Percentiles rank a stretch among this genome's conserved stretches.
Conservation (phyloP, 2,113 vertebrate genomes). For the Anoura caudifer region DNA sequence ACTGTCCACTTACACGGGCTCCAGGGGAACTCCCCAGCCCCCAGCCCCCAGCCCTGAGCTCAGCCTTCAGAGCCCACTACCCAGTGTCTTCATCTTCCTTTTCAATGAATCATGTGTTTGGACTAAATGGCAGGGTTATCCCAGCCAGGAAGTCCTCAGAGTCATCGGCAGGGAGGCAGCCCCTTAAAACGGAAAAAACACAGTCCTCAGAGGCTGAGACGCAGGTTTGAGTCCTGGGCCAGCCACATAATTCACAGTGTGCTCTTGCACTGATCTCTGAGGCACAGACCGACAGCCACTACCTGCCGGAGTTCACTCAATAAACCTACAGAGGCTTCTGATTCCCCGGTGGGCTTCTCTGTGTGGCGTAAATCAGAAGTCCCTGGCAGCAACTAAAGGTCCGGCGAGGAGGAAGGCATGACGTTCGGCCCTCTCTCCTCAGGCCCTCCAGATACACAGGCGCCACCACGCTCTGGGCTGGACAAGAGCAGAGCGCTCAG, state of each 20-base stretch:
- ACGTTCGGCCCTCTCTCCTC: background rate
- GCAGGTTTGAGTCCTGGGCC: background rate
- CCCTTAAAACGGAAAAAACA: constrained; percentile 56
- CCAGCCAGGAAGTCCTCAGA: constrained; percentile 54
- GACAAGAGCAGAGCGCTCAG: background rate
- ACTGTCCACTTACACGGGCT: background rate
- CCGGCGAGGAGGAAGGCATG: background rate
- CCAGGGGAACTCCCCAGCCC: background rate
- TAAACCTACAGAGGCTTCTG: background rate
- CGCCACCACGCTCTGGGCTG: fast-evolving
- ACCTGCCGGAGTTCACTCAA: background rate
- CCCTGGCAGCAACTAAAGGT: background rate
- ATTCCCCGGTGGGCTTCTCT: background rate
- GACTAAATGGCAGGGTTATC: constrained; percentile 23
- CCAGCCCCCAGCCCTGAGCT: background rate
- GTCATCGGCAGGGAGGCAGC: background rate
- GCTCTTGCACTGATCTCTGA: background rate
- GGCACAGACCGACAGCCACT: background rate
- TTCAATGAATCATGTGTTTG: constrained; percentile 48
- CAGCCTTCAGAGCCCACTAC: background rate
- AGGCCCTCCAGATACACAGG: background rate
- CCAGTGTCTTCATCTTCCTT: background rate
- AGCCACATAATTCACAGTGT: background rate
- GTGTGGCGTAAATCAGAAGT: background rate
- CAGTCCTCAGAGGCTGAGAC: background rate